Percentiles rank a stretch among this genome's conserved stretches.
These are phyloP conservation scores for Lycia hirtaria DNA, from an alignment of 2,888 invertebrate species.

Conservation along the genomic window DNA sequence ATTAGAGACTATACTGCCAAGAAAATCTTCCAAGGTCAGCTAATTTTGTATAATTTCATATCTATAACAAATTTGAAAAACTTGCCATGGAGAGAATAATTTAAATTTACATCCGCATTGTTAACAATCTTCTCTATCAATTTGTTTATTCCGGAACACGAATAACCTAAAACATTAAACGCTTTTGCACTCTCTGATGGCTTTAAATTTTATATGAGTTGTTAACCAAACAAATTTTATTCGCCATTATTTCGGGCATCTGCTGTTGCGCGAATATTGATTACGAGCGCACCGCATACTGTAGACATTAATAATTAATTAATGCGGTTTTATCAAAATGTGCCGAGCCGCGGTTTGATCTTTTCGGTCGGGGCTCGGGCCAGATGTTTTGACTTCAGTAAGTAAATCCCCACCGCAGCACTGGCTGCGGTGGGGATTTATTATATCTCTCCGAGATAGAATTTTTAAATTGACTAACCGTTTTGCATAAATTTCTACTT, in stretches of 20 bases:
- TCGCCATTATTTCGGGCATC: conserved; percentile 29
- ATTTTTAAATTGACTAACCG: conserved; percentile 38
- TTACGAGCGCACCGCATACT: conserved; percentile 47
- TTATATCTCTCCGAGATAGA: conserved; percentile 39
- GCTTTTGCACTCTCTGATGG: too few relatives aligned
- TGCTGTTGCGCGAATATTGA: conserved; percentile 53
- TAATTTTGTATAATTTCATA: too few relatives aligned
- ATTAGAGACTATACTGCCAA: too few relatives aligned
- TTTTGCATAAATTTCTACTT: conserved; percentile 1
- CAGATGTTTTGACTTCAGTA: conserved; percentile 18
- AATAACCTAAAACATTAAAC: too few relatives aligned
- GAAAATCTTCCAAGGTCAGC: too few relatives aligned
- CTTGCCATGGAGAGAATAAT: too few relatives aligned
- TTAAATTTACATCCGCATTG: too few relatives aligned
- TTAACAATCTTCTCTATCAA: too few relatives aligned
- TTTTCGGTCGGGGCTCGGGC: conserved; percentile 11
- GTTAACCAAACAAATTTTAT: conserved; percentile 5
- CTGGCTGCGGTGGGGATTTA: conserved; percentile 17
- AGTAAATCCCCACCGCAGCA: too few relatives aligned
- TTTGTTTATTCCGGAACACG: too few relatives aligned
- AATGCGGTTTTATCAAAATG: conserved; percentile 29
- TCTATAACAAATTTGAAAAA: too few relatives aligned
- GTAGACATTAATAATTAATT: conserved; percentile 52
- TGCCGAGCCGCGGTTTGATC: conserved; percentile 18
- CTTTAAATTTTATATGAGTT: too few relatives aligned